Evolutionary conservation across 2,113 vertebrate species (phyloP).

Genomic region (Pachypanchax playfairii): DNA sequence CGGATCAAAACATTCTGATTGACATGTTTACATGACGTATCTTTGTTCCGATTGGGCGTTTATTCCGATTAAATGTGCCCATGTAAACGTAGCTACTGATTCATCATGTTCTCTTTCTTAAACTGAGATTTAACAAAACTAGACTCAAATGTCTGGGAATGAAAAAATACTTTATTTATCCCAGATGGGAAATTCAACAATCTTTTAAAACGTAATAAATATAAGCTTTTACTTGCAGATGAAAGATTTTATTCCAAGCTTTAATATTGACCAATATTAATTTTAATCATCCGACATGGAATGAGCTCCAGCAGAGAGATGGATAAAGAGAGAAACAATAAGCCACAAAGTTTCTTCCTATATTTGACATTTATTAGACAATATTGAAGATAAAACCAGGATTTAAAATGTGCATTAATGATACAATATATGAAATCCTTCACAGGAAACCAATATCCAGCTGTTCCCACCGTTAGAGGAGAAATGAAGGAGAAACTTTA

Average conservation of each 20-base stretch:
- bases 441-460: slow-evolving; percentile 64
- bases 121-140: too few species aligned
- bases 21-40: too few species aligned
- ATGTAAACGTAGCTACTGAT: too few species aligned
- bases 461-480: slow-evolving; percentile 57
- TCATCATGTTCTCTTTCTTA: too few species aligned
- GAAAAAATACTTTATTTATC: too few species aligned
- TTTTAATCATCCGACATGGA: slow-evolving; percentile 7
- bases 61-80: too few species aligned
- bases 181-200: too few species aligned
- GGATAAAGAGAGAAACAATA: slow-evolving; percentile 28
- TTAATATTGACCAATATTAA: neutral
- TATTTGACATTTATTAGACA: slow-evolving; percentile 31
- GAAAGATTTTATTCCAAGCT: neutral
- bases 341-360: slow-evolving; percentile 1
- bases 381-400: slow-evolving; percentile 42
- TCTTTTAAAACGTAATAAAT: too few species aligned
- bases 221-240: too few species aligned
- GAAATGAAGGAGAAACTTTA: slow-evolving; percentile 62
- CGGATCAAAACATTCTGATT: too few species aligned
- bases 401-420: slow-evolving; percentile 62
- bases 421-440: slow-evolving; percentile 58
- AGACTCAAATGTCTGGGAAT: too few species aligned
- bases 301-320: slow-evolving; percentile 6
- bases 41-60: too few species aligned